Base-by-base conservation (phyloP, 2,797 vertebrate species). In the Graptemys geographica region DNA sequence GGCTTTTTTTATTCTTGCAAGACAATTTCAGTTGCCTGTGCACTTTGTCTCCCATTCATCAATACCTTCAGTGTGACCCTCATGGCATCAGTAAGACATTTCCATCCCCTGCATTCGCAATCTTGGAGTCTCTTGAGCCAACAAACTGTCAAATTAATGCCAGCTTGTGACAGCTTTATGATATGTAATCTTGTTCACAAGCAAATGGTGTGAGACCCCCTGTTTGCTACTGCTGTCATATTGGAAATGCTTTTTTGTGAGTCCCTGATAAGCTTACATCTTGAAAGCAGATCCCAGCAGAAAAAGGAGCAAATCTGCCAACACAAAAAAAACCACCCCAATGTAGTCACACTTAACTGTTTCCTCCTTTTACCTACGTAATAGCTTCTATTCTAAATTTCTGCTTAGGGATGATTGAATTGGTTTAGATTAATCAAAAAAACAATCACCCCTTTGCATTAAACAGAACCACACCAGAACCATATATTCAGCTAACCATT, bases 111-210 rank as follows among this genome's bases (percentile, higher is more conserved):
- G 79, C 89, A 90, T 95, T 95, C 92, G 86, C 88, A 90, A 79
- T 79, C 83, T 91, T 92, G 74, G 88, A 94, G 95, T 92, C 91
- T 97, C 96, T 82, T 94, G 96, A 97, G 96, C 95, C 97, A 97
- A 96, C 95, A 95, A 96, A 95, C 96, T 97, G 97, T 97, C 97
- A 97, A 96, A 97, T 97, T 97, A 98, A 90, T 94, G 92, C 96
- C 91, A 93, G 10, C 84, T 96, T 94, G 89, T 97, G 97, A 97
- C 97, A 97, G 95, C 92, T 97, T 97, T 97, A 97, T 97, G 96
- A 97, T 97, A 97, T 96, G 95, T 96, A 97, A 96, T 97, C 94
- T 96, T 96, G 95, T 96, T 97, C 96, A 94, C 92, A 69, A 96
- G 96, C 96, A 97, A 97, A 97, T 93, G 96, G 96, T 94, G 94